These are phyloP conservation scores for Diorhabda carinulata DNA, from an alignment of 1,140 invertebrate species.

Conservation along the genomic window DNA sequence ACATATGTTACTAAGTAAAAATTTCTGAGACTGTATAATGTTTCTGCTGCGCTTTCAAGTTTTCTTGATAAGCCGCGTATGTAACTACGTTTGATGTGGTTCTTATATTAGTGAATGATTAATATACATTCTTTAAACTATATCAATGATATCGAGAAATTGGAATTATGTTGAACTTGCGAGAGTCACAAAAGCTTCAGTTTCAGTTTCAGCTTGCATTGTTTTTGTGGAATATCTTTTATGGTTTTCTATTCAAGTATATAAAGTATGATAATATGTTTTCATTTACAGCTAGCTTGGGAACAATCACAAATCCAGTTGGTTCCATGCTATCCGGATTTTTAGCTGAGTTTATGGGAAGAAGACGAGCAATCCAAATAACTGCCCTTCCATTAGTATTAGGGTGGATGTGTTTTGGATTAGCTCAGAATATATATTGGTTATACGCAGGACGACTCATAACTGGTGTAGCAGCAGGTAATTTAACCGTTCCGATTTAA, in stretches of 20 bases:
- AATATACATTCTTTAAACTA: too few relatives aligned
- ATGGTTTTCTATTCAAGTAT: not conserved
- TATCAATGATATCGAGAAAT: too few relatives aligned
- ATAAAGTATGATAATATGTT: constrained; percentile 4
- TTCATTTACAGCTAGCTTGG: constrained; percentile 58
- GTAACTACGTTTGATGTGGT: too few relatives aligned
- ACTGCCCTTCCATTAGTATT: constrained; percentile 68
- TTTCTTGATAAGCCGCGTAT: too few relatives aligned
- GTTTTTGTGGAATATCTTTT: too few relatives aligned
- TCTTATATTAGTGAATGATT: too few relatives aligned
- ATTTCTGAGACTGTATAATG: too few relatives aligned
- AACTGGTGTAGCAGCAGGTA: constrained; percentile 67
- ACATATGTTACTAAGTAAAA: too few relatives aligned
- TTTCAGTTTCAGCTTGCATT: too few relatives aligned
- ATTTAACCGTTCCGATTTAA: constrained; percentile 29
- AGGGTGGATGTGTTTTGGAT: constrained; percentile 71
- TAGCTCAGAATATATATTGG: constrained; percentile 56
- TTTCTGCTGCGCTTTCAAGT: too few relatives aligned
- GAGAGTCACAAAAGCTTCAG: too few relatives aligned
- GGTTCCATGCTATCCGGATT: constrained; percentile 66
- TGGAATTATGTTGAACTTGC: too few relatives aligned
- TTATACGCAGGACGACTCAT: constrained; percentile 68
- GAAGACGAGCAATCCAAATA: constrained; percentile 66
- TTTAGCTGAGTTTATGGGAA: constrained; percentile 64
- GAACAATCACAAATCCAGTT: constrained; percentile 68